Conservation (phyloP, 2,113 vertebrate genomes). For the Rhinoderma darwinii region DNA sequence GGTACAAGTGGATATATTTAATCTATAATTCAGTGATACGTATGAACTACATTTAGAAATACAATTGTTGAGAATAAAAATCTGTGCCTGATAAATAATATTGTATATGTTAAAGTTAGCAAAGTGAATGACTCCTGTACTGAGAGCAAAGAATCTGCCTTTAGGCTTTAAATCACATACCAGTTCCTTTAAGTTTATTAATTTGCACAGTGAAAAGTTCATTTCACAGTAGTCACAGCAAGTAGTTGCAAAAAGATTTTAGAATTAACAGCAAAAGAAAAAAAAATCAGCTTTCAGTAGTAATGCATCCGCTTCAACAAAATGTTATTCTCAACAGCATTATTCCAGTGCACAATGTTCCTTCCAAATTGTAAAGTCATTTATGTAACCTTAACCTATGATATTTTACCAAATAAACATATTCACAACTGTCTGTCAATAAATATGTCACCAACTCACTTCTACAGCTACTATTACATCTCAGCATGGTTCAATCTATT, state of each 20-base stretch:
- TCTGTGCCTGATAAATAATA: too few species aligned
- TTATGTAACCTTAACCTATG: neutral
- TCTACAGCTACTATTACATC: slow-evolving; percentile 19
- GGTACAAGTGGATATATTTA: too few species aligned
- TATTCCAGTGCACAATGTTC: neutral
- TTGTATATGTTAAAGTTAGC: neutral
- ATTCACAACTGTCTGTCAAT: slow-evolving; percentile 28
- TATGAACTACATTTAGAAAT: too few species aligned
- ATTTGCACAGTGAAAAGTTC: slow-evolving; percentile 11
- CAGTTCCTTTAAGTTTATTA: neutral
- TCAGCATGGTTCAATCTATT: slow-evolving; percentile 35
- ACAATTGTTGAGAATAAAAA: too few species aligned
- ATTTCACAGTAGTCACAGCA: slow-evolving; percentile 1
- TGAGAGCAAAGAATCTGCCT: neutral
- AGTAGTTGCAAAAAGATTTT: neutral
- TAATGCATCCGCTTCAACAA: neutral
- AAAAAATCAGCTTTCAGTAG: neutral
- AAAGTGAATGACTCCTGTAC: neutral
- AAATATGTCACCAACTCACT: slow-evolving; percentile 4
- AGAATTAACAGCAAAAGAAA: neutral
- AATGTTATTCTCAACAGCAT: neutral
- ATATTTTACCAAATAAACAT: slow-evolving; percentile 8
- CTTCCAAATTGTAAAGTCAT: neutral
- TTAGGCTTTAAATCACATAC: neutral
- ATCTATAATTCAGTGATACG: too few species aligned